Conservation (phyloP, 53 echinoderm and acorn worm genomes). For the Astropecten irregularis region DNA sequence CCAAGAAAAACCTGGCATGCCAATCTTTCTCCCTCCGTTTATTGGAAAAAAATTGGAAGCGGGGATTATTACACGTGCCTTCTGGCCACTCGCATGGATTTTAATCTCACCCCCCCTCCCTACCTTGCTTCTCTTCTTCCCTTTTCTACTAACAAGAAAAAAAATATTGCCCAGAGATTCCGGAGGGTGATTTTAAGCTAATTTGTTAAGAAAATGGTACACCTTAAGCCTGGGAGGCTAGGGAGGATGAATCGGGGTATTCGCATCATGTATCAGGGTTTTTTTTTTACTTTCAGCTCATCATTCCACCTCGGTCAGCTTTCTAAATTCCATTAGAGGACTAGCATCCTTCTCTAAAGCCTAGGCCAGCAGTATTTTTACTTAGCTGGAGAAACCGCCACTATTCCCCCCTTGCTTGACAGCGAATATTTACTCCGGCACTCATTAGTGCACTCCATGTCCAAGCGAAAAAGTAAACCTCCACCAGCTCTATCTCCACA, state of each 20-base stretch:
- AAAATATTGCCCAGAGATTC: constrained; percentile 4
- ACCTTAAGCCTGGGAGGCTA: constrained; percentile 22
- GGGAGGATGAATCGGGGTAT: not conserved
- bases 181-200: constrained; percentile 47
- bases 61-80: constrained; percentile 31
- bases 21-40: not conserved
- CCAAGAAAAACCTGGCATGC: not conserved
- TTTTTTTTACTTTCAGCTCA: too few species aligned
- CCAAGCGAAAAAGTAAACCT: constrained; percentile 19
- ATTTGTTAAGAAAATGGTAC: constrained; percentile 42
- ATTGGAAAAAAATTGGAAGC: constrained; percentile 40
- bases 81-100: constrained; percentile 27
- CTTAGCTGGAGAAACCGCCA: too few species aligned
- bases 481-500: too few species aligned
- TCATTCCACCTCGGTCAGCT: not conserved
- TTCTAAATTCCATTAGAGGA: constrained; percentile 34
- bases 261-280: too few species aligned
- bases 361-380: too few species aligned
- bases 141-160: too few species aligned
- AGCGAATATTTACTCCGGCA: constrained; percentile 12
- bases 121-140: too few species aligned
- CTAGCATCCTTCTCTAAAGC: too few species aligned
- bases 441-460: constrained; percentile 6
- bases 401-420: too few species aligned
- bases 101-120: constrained; percentile 14